Percentiles rank a stretch among this genome's conserved stretches.
phyloP scores from a whole-genome alignment of 2,113 vertebrate species.

The Morone chrysops region DNA sequence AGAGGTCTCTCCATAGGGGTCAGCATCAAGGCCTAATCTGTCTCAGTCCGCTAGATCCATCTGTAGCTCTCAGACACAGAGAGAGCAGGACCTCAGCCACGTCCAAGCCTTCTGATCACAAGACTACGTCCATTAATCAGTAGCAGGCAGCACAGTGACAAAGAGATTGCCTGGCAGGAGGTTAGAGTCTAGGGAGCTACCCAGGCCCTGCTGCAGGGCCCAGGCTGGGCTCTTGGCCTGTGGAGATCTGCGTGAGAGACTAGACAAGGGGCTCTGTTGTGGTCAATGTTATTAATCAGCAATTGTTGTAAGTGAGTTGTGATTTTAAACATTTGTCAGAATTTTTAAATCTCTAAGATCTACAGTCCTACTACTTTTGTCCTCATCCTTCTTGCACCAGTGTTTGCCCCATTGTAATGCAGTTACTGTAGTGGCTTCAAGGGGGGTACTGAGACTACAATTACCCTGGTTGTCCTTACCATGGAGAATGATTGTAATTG shows the following conservation, averaged over 20 bases:
- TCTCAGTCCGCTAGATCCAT: constrained; percentile 80
- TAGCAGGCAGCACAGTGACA: constrained; percentile 84
- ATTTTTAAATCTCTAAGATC: constrained; percentile 20
- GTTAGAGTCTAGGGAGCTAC: constrained; percentile 66
- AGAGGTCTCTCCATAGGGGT: constrained; percentile 88
- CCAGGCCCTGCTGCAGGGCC: constrained; percentile 58
- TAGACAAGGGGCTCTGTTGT: constrained; percentile 39
- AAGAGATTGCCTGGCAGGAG: constrained; percentile 74
- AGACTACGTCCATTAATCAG: constrained; percentile 91
- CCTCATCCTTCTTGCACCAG: constrained; percentile 23
- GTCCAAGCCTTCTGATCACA: constrained; percentile 81
- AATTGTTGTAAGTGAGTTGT: background rate
- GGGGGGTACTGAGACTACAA: constrained; percentile 64
- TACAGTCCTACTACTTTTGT: constrained; percentile 14
- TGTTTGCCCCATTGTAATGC: constrained; percentile 55
- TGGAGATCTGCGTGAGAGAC: constrained; percentile 31
- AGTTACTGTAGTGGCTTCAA: constrained; percentile 64
- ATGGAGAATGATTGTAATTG: constrained; percentile 83
- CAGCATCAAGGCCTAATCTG: constrained; percentile 87
- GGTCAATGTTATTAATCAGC: constrained; percentile 43
- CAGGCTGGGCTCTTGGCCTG: constrained; percentile 59
- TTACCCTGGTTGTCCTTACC: constrained; percentile 70
- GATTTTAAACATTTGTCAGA: constrained; percentile 31
- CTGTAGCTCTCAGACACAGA: constrained; percentile 83
- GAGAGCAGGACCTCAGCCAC: constrained; percentile 67